Base-by-base conservation (phyloP, 2,797 vertebrate genomes). In the Bovichtus variegatus region DNA sequence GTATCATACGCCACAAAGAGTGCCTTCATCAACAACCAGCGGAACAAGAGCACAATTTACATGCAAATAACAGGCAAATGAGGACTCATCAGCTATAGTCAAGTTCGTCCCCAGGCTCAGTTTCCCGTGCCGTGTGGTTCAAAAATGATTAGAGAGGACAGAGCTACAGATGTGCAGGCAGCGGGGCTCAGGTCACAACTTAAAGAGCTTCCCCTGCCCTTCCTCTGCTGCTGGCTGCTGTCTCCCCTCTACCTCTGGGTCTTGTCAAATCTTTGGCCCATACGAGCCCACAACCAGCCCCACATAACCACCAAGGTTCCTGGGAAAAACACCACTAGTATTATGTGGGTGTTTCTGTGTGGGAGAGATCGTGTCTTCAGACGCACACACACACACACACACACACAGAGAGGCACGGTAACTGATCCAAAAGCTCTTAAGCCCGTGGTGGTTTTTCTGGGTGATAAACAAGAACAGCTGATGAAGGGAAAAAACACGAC, bases 381-480 rank as follows among this genome's bases (percentile, higher is more conserved):
- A 82, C 69, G 31, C 31, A 76, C 58, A 63, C 57, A 13, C 63
- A 57, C 41, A 71, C 61, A 11, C 36, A 75, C 64, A 63, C 57
- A 5, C 71, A 62, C 38, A 74, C 64, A 67, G 62, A 9, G 19
- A 65, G 51, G 53, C 70, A 72, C 31, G 59, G 61, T 74, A 68
- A 87, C 58, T 71, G 72, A 81, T 72, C 74, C 78, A 69, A 78
- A 84, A 74, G n/a, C 57, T 38, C 59, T 66, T 38, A 73, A 87
- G 76, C n/a, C 79, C n/a, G 40, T 38, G 5, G 64, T 60, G 68
- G 40, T 70, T 89, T 81, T 85, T 59, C 58, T 81, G 59, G 53
- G 51, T 87, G 79, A 89, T 90, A 89, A 90, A 83, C 81, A 88
- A 87, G 81, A 84, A 79, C 74, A 87, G 71, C 78, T 90, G 92